Conservation (phyloP, 2,888 invertebrate genomes). For the Calameuta pallipes region DNA sequence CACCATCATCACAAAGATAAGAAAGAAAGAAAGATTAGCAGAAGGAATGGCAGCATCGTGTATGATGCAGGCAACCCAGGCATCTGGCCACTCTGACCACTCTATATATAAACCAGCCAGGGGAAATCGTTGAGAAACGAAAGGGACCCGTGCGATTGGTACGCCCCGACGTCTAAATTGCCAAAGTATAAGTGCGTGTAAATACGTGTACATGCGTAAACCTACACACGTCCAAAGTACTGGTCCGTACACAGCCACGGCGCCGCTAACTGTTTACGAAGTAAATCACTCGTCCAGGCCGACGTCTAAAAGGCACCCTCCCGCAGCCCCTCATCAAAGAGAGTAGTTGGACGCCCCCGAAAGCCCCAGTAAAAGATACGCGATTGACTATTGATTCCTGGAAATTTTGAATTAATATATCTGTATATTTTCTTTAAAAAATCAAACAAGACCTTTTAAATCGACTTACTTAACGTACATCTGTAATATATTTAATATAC, state of each 20-base stretch:
- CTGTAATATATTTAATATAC: neutral
- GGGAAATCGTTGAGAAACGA: constrained; percentile 5
- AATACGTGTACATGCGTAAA: constrained; percentile 4
- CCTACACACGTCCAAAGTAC: neutral
- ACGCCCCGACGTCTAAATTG: neutral
- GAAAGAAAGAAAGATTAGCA: neutral
- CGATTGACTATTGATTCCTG: neutral
- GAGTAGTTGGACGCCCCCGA: neutral
- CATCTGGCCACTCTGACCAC: constrained; percentile 9
- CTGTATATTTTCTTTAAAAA: neutral
- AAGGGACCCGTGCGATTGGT: neutral
- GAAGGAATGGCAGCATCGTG: neutral
- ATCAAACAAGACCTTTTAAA: neutral
- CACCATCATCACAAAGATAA: neutral
- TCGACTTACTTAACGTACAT: neutral
- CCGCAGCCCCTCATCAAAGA: constrained; percentile 6
- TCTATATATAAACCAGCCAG: constrained; percentile 6
- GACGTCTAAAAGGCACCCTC: constrained; percentile 10
- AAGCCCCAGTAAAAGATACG: neutral
- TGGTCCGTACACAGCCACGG: constrained; percentile 3
- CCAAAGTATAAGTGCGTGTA: neutral
- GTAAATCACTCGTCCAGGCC: constrained; percentile 23
- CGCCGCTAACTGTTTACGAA: constrained; percentile 20
- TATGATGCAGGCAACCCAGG: neutral
- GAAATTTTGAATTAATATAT: neutral